Base-by-base conservation (phyloP, 2,797 vertebrate species). In the Anguilla megastoma region DNA sequence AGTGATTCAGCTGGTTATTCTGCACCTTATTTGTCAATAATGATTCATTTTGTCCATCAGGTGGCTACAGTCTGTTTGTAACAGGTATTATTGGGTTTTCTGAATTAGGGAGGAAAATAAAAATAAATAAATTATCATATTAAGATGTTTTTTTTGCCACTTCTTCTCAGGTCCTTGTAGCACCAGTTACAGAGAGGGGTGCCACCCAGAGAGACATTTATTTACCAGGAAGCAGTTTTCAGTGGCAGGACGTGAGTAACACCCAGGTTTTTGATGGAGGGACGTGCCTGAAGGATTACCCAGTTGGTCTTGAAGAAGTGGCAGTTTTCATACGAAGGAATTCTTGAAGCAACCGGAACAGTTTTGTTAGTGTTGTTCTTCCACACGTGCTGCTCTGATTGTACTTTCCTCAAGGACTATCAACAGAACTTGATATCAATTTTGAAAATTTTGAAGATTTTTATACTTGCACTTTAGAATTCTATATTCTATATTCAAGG, bases 181-280 rank as follows among this genome's bases (percentile, higher is more conserved):
- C 97, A n/a, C 98, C 97, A 0, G 93, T 98, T 91, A 96, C 97
- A 88, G 97, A 97, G 89, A 96, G 94, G 88, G 97, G 97, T 24
- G 95, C 94, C 0, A 93, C 54, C 0, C 93, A 94, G 90, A 94
- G 97, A 94, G 96, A 98, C 86, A 95, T 98, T 90, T 98, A 97
- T 91, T 94, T 98, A 90, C 98, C 98, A 0, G 96, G 96, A 18
- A 95, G 94, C 27, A 95, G 95, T 71, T 95, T 95, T 84, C 95
- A 95, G 21, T 98, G 98, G 98, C 94, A 95, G 95, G 97, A 98
- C 93, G 94, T 93, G 90, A 96, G 87, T 91, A 97, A 94, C 0
- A 96, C 93, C n/a, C 94, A 91, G 12, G 96, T 98, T 89, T 98
- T 98, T 0, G 96, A 97, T 0, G 98, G 98, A 18, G 97, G 97